A percentile compares a stretch with the other conserved stretches of the same genome.
phyloP scores from a whole-genome alignment of 2,888 invertebrate genomes.

The Mesorhabditis sp. region DNA sequence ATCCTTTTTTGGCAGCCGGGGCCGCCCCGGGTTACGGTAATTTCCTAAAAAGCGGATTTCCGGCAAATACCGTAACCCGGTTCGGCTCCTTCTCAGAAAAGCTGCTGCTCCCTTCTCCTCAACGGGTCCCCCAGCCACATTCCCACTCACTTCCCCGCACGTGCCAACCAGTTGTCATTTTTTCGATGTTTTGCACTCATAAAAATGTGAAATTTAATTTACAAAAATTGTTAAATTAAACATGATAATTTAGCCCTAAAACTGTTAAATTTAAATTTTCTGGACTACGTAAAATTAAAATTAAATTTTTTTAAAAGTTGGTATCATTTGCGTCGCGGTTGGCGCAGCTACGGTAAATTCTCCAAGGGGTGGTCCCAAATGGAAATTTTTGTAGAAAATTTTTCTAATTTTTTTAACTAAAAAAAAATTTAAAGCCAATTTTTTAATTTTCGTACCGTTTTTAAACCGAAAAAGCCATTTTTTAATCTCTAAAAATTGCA shows the following conservation, averaged over 20 bases:
- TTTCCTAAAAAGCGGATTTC: not conserved
- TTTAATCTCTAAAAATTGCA: no score
- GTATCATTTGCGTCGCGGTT: not conserved
- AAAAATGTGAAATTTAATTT: no score
- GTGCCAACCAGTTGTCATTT: not conserved
- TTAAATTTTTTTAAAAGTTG: not conserved
- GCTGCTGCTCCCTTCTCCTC: not conserved
- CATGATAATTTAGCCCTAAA: no score
- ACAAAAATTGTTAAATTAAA: no score
- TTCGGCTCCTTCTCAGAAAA: no score
- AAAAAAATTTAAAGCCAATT: no score
- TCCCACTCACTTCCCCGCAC: slow-evolving; percentile 5
- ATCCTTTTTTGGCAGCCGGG: no score
- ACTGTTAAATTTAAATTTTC: no score
- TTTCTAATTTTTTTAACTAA: not conserved
- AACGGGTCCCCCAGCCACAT: not conserved
- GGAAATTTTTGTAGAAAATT: not conserved
- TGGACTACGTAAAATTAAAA: no score
- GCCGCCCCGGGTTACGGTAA: not conserved
- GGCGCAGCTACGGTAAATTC: not conserved
- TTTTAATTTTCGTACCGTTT: no score
- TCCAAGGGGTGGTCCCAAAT: not conserved
- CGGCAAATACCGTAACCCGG: not conserved
- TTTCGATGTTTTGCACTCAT: no score
- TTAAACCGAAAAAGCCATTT: no score